phyloP scores from a whole-genome alignment of 2,888 invertebrate species.

The Clunio marinus region DNA sequence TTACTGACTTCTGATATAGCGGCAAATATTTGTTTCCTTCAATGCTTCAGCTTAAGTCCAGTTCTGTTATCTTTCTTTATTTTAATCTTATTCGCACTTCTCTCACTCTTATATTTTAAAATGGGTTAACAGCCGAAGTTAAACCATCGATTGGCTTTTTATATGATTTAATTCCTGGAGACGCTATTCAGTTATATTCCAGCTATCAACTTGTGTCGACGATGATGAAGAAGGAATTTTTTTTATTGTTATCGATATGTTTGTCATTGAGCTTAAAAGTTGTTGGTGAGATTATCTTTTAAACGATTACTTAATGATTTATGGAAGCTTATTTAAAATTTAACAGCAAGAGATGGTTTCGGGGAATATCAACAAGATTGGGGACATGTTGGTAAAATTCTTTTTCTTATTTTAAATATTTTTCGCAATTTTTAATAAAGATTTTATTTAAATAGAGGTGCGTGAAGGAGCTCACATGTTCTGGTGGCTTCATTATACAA shows the following conservation, averaged over 20 bases:
- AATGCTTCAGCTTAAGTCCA: no score
- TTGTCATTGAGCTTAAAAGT: background rate
- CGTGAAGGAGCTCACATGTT: constrained; percentile 75
- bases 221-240: background rate
- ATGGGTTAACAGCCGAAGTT: no score
- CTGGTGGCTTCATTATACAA: constrained; percentile 81
- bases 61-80: no score
- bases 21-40: no score
- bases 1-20: no score
- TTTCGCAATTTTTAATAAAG: no score
- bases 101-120: no score
- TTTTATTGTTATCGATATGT: background rate
- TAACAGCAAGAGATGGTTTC: background rate
- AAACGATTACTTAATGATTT: background rate
- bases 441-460: constrained; percentile 55
- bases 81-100: no score
- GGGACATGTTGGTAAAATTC: constrained; percentile 14
- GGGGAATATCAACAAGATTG: constrained; percentile 16
- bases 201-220: background rate
- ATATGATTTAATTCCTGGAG: no score
- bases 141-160: no score
- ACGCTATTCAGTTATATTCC: background rate
- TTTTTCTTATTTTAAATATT: no score
- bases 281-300: background rate
- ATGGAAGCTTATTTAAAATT: background rate